phyloP scores from a whole-genome alignment of 92 coral and sea anemone genomes.

The Heliopora coerulea region DNA sequence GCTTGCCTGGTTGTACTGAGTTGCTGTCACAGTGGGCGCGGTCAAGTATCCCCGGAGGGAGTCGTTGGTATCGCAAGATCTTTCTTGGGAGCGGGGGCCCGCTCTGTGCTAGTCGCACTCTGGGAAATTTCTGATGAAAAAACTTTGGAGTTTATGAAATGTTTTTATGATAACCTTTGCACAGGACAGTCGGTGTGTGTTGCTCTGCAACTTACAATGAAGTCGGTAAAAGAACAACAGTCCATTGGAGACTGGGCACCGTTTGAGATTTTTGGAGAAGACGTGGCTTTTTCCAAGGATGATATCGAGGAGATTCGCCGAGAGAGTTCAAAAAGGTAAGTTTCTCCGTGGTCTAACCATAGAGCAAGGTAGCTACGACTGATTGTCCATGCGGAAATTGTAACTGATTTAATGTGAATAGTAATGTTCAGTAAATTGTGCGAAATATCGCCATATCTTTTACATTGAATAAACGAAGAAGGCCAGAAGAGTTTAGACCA shows the following conservation, averaged over 20 bases:
- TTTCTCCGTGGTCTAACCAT: no score
- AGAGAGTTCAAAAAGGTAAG: no score
- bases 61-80: constrained; percentile 55
- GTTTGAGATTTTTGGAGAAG: constrained; percentile 45
- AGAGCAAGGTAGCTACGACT: no score
- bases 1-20: constrained; percentile 22
- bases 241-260: constrained; percentile 38
- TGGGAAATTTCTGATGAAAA: constrained; percentile 52
- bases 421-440: no score
- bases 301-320: no score
- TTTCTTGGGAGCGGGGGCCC: constrained; percentile 57
- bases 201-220: constrained; percentile 36
- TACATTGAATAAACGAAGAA: no score
- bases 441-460: no score
- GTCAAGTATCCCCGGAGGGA: constrained; percentile 7
- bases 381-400: no score
- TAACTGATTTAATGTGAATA: no score
- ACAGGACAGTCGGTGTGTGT: constrained; percentile 25
- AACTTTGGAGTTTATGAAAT: constrained; percentile 45
- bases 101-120: constrained; percentile 49
- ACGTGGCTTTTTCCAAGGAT: constrained; percentile 12
- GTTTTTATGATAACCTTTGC: constrained; percentile 40
- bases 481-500: no score
- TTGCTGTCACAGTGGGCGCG: constrained; percentile 27
- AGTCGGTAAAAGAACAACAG: constrained; percentile 23